A percentile compares a stretch with the other conserved stretches of the same genome.
Evolutionary conservation across 2,113 vertebrate species (phyloP).

Genomic region (Okapia johnstoni): DNA sequence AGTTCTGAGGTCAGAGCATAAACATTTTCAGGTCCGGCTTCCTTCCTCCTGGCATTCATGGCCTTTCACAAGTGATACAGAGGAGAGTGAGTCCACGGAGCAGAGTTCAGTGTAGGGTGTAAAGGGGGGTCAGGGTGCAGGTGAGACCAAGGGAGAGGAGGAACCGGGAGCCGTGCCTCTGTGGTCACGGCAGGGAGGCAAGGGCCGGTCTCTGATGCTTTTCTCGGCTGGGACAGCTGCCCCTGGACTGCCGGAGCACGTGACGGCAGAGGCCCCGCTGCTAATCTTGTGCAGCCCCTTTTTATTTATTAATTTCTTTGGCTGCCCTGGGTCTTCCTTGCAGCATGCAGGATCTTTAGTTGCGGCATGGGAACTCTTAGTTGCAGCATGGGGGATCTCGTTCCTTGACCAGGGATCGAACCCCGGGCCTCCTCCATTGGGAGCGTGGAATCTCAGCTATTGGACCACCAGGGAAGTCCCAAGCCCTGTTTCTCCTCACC

Average conservation of each 20-base stretch:
- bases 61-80: not conserved
- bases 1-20: not conserved
- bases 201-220: not conserved
- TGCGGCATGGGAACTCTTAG: not conserved
- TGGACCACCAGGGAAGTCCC: not conserved
- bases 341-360: not conserved
- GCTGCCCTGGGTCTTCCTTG: not conserved
- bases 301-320: not conserved
- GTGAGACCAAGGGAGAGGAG: not conserved
- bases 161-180: not conserved
- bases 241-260: accelerated
- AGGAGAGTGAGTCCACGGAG: not conserved
- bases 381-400: not conserved
- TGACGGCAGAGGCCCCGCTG: not conserved
- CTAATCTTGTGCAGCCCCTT: not conserved
- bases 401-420: not conserved
- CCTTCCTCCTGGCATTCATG: not conserved
- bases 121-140: not conserved
- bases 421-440: not conserved
- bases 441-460: not conserved
- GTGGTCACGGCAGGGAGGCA: accelerated
- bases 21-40: not conserved
- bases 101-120: not conserved
- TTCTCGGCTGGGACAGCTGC: not conserved
- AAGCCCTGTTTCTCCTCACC: not conserved